Conservation (phyloP, 2,113 vertebrate genomes). For the Lagopus leucura region DNA sequence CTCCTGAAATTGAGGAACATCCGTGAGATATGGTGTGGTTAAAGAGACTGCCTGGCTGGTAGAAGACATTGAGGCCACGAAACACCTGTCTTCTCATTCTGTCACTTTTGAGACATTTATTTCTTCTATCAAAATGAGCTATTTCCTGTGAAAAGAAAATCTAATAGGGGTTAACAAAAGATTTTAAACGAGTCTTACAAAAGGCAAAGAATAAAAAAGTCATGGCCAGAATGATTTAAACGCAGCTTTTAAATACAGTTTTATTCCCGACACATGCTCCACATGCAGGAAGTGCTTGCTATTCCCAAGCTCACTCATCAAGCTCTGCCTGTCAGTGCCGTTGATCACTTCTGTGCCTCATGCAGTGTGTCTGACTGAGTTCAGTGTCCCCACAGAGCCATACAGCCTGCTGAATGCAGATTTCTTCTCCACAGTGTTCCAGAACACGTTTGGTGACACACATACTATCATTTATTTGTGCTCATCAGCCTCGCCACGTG, state of each 20-base stretch:
- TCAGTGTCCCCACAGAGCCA: background rate
- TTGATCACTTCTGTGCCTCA: background rate
- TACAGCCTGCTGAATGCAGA: background rate
- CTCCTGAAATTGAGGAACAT: background rate
- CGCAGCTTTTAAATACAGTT: background rate
- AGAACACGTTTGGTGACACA: conserved; percentile 1
- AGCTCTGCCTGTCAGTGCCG: background rate
- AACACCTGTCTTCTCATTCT: background rate
- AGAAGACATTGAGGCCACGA: background rate
- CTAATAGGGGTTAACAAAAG: background rate
- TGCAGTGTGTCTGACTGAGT: background rate
- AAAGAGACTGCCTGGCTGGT: background rate
- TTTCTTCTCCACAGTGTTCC: background rate
- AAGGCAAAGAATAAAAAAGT: background rate
- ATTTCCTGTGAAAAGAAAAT: background rate
- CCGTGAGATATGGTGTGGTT: background rate
- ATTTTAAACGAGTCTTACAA: background rate
- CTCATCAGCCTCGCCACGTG: conserved; percentile 66
- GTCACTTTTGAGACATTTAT: background rate
- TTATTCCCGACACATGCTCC: background rate
- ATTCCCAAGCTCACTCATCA: conserved; percentile 15
- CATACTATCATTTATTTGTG: conserved; percentile 45
- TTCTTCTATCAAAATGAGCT: background rate
- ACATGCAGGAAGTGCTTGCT: background rate
- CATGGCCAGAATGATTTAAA: background rate